Conservation (phyloP, 2,888 invertebrate species). For the Conus canariensis region DNA sequence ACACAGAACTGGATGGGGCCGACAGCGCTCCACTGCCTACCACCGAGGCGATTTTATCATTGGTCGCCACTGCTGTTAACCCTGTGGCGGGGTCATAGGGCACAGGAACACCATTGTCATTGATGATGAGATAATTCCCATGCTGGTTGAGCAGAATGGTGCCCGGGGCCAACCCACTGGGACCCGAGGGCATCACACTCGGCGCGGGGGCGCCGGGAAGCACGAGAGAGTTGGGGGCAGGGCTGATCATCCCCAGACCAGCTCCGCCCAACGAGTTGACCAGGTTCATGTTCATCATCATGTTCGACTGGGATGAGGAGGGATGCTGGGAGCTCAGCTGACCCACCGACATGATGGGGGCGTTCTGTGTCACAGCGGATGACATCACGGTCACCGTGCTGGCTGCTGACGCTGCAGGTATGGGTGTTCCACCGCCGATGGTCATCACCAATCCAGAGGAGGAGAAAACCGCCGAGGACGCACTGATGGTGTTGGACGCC, state of each 20-base stretch:
- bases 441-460: slow-evolving; percentile 19
- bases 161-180: slow-evolving; percentile 49
- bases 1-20: slow-evolving; percentile 27
- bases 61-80: not conserved
- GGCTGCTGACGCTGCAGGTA: not conserved
- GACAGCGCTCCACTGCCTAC: slow-evolving; percentile 14
- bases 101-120: slow-evolving; percentile 68
- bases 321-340: slow-evolving; percentile 49
- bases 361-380: slow-evolving; percentile 38
- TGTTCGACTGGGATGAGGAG: slow-evolving; percentile 34
- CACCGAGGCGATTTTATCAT: not conserved
- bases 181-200: slow-evolving; percentile 48
- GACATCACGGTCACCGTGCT: slow-evolving; percentile 38
- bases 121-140: slow-evolving; percentile 68
- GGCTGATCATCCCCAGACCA: slow-evolving; percentile 14
- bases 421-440: not conserved
- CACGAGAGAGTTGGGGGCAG: not conserved
- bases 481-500: slow-evolving; percentile 59
- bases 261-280: slow-evolving; percentile 50
- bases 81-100: slow-evolving; percentile 32
- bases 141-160: slow-evolving; percentile 55
- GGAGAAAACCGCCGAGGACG: slow-evolving; percentile 27
- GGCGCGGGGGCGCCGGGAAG: not conserved
- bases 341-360: slow-evolving; percentile 61
- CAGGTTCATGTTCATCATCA: slow-evolving; percentile 60